Evolutionary conservation across 2,797 vertebrate species (phyloP).

Genomic region (Melanotaenia parkinsoni): DNA sequence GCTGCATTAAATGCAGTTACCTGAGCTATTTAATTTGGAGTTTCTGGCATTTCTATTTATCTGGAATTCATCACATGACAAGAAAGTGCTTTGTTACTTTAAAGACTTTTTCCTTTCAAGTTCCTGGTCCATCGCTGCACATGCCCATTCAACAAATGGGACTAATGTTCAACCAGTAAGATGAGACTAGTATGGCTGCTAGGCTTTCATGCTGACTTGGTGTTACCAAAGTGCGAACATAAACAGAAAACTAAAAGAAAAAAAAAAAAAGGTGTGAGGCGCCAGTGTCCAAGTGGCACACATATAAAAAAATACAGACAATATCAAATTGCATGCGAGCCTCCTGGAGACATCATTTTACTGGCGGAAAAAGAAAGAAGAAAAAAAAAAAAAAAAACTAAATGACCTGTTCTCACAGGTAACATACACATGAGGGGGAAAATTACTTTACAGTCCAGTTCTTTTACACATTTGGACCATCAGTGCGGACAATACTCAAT

Average conservation of each 20-base stretch:
- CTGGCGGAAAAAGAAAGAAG: constrained; percentile 37
- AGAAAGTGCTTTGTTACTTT: constrained; percentile 12
- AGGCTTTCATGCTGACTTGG: constrained; percentile 35
- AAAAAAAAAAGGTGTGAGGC: constrained; percentile 41
- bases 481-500: constrained; percentile 31
- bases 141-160: constrained; percentile 27
- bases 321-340: constrained; percentile 54
- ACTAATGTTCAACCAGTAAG: constrained; percentile 50
- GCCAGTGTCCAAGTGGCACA: constrained; percentile 50
- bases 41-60: constrained; percentile 1
- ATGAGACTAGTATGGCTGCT: constrained; percentile 53
- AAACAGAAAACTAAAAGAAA: constrained; percentile 74
- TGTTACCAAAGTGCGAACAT: constrained; percentile 64
- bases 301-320: constrained; percentile 58
- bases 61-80: constrained; percentile 2
- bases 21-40: background rate
- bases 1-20: background rate
- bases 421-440: constrained; percentile 12
- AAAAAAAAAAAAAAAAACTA: background rate
- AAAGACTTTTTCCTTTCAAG: background rate
- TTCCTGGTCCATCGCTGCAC: constrained; percentile 50
- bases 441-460: background rate
- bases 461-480: constrained; percentile 6
- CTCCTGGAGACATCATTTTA: constrained; percentile 54
- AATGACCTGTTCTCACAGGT: constrained; percentile 40